Percentiles rank a stretch among this genome's conserved stretches.
Evolutionary conservation across 1,140 invertebrate species (phyloP).

Genomic region (Drosophila albomicans): DNA sequence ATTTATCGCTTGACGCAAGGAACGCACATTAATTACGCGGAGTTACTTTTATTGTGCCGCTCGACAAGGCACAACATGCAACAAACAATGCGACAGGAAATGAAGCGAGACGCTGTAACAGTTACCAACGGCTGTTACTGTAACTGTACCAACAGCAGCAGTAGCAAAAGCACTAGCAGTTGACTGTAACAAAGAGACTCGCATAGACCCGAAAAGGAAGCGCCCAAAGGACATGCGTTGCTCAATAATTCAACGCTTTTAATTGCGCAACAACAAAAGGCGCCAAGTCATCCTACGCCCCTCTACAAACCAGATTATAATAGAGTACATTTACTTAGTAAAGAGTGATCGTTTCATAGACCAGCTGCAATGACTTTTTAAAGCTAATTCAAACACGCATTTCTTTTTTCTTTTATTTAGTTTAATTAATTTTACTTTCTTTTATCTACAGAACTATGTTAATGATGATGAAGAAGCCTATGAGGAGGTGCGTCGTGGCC

Average conservation of each 20-base stretch:
- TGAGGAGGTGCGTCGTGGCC: conserved; percentile 89
- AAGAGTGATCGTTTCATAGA: conserved; percentile 1
- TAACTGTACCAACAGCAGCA: conserved; percentile 6
- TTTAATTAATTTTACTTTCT: not conserved
- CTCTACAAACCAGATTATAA: conserved; percentile 9
- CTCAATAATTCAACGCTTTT: conserved; percentile 78
- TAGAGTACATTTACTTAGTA: conserved; percentile 3
- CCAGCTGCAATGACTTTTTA: conserved; percentile 63
- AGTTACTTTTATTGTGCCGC: conserved; percentile 79
- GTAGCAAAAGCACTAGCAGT: conserved; percentile 13
- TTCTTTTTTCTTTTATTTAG: not conserved
- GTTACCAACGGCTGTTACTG: conserved; percentile 46
- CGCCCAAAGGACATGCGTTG: conserved; percentile 54
- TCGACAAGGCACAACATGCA: conserved; percentile 55
- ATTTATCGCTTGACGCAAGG: conserved; percentile 80
- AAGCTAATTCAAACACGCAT: conserved; percentile 75
- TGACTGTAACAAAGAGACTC: conserved; percentile 25
- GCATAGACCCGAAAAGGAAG: conserved; percentile 48
- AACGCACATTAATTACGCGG: conserved; percentile 81
- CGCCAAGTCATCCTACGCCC: conserved; percentile 24
- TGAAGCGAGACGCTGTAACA: conserved; percentile 63
- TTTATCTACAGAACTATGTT: conserved; percentile 84
- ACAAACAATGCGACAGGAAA: conserved; percentile 80
- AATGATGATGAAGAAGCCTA: conserved; percentile 87
- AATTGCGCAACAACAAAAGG: conserved; percentile 61